Conservation (phyloP, 2,797 vertebrate genomes). For the Erpetoichthys calabaricus region DNA sequence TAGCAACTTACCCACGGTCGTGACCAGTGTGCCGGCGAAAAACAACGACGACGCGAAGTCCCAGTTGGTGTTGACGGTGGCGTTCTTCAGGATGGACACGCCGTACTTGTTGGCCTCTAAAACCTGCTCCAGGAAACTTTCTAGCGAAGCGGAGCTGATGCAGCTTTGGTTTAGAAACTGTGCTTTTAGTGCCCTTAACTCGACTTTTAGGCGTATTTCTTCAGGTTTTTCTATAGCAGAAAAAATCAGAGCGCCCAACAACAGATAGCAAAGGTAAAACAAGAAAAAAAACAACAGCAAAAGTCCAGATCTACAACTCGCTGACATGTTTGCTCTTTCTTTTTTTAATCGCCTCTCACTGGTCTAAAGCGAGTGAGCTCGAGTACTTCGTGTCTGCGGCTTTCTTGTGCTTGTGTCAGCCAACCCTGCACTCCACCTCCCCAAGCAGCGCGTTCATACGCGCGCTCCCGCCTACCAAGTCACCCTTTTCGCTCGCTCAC, state of each 20-base stretch:
- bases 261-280: slow-evolving; percentile 57
- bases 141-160: slow-evolving; percentile 47
- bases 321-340: slow-evolving; percentile 28
- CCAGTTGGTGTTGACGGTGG: slow-evolving; percentile 52
- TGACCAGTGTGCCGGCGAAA: slow-evolving; percentile 78
- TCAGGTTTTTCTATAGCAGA: slow-evolving; percentile 66
- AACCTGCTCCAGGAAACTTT: slow-evolving; percentile 51
- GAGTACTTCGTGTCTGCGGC: no score
- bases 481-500: no score
- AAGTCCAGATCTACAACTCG: slow-evolving; percentile 40
- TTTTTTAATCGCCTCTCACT: background rate
- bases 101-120: slow-evolving; percentile 64
- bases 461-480: no score
- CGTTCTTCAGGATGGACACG: slow-evolving; percentile 49
- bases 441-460: no score
- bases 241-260: slow-evolving; percentile 68
- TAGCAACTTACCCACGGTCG: slow-evolving; percentile 69
- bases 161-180: slow-evolving; percentile 63
- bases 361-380: no score
- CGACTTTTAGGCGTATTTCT: slow-evolving; percentile 51
- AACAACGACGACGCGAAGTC: slow-evolving; percentile 76
- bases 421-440: no score
- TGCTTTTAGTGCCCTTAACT: slow-evolving; percentile 48
- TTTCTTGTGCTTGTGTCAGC: no score
- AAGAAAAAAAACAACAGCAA: slow-evolving; percentile 48